Evolutionary conservation across 2,797 vertebrate species (phyloP), one percentile per base, ranked within the genome.

Genomic region (Hydrolagus colliei): DNA sequence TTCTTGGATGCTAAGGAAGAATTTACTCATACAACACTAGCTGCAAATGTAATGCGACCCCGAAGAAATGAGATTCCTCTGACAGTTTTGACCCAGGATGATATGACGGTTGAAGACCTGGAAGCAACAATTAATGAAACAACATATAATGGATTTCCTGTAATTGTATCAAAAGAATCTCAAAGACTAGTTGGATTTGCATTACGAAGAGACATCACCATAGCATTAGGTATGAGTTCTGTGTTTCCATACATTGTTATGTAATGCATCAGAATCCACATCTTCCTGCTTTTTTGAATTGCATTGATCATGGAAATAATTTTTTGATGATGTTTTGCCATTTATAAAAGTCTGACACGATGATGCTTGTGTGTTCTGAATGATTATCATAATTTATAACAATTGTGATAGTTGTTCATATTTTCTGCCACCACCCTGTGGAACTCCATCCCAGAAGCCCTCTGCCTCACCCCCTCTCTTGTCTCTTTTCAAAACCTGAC

Each of bases 1-100:
- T 99, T 99, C 93, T 90, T 99, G 91, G 97, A 99, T 79, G 97
- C 98, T 73, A 99, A 99, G 89, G 98, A 99, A 91, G 98, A 99
- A 73, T 99, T 99, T 89, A 99, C 97, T 0, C 98, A 99, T 90
- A 97, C 96, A 52, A 99, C 98, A 0, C 91, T 97, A 90, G 98
- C 98, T 62, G 92, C 97, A 32, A 97, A 99, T 18, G 98, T 99
- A 91, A 99, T 99, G 98, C 95, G 98, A 86, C 98, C 98, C 0
- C 92, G 96, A 1, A 96, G 95, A 75, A 97, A 90, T 0, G 97
- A 98, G 86, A 94, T 96, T 0, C 97, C 98, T 0, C 82, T 99
- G 22, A 97, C 97, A 0, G 97, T 99, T 87, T 93, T 99, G 86
- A 99, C 97, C 0, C 98, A 99, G 92, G 98, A 99, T 52, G 98